phyloP scores from a whole-genome alignment of 2,888 invertebrate genomes.

The Nomada lathburiana region DNA sequence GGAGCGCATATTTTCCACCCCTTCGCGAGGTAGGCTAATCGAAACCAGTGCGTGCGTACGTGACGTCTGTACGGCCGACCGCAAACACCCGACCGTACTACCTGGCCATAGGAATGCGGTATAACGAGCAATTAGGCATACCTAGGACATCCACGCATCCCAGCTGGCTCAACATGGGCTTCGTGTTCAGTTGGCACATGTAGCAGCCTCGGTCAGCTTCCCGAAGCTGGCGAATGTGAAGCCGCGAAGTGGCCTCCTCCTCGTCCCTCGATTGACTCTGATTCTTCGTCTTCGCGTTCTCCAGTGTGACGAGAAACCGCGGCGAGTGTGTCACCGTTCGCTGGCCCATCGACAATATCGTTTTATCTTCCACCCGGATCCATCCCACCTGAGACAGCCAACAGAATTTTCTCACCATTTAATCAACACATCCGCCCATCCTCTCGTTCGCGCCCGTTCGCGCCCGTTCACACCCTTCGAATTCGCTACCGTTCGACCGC shows the following conservation, averaged over 20 bases:
- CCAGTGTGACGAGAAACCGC: conserved; percentile 88
- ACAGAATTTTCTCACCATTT: conserved; percentile 3
- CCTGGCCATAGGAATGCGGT: conserved; percentile 68
- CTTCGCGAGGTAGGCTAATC: conserved; percentile 61
- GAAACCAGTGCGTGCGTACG: conserved; percentile 55
- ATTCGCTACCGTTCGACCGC: background rate
- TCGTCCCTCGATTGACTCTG: conserved; percentile 85
- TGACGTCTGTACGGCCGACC: conserved; percentile 60
- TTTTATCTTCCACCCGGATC: conserved; percentile 91
- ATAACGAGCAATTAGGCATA: conserved; percentile 83
- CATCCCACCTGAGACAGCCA: conserved; percentile 88
- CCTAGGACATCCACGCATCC: conserved; percentile 92
- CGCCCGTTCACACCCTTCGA: background rate
- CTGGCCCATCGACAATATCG: conserved; percentile 90
- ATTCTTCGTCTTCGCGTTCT: conserved; percentile 78
- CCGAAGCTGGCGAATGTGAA: conserved; percentile 90
- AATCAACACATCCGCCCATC: background rate
- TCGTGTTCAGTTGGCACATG: conserved; percentile 93
- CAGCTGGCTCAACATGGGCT: conserved; percentile 91
- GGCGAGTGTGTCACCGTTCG: conserved; percentile 91
- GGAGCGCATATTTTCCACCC: conserved; percentile 68
- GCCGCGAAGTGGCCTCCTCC: conserved; percentile 90
- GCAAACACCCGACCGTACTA: conserved; percentile 55
- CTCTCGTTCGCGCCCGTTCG: background rate
- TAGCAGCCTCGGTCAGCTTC: conserved; percentile 92